A percentile compares a stretch with the other conserved stretches of the same genome.
phyloP scores from a whole-genome alignment of 1,140 invertebrate species.

The Caerostris extrusa region DNA sequence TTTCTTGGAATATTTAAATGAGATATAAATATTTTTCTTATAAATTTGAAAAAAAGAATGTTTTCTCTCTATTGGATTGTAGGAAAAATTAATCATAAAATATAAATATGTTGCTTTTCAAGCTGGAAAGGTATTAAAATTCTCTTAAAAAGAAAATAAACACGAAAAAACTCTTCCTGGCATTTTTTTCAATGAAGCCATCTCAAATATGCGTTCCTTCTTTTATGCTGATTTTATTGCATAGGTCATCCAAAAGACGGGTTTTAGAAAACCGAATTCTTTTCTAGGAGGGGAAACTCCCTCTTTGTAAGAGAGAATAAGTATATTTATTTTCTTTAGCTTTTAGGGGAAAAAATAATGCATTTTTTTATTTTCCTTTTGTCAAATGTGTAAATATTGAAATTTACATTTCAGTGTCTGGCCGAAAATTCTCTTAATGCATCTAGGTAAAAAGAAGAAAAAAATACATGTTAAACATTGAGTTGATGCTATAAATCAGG shows the following conservation, averaged over 20 bases:
- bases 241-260: not conserved
- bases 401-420: not conserved
- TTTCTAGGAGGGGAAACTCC: not conserved
- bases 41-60: no score
- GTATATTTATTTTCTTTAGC: not conserved
- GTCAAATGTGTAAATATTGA: not conserved
- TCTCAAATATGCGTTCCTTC: not conserved
- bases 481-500: no score
- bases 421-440: not conserved
- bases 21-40: no score
- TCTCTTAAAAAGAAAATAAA: not conserved
- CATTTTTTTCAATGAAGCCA: not conserved
- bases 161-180: not conserved
- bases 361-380: no score
- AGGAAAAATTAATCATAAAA: no score
- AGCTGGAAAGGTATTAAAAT: not conserved
- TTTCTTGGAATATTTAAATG: no score
- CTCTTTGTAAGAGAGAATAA: not conserved
- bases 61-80: no score
- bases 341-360: no score
- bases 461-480: no score
- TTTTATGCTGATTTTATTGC: not conserved
- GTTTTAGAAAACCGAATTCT: not conserved
- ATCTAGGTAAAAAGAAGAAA: not conserved
- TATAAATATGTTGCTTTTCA: no score